Base-by-base conservation (phyloP, 53 echinoderm and acorn worm species). In the Echinarachnius parma region DNA sequence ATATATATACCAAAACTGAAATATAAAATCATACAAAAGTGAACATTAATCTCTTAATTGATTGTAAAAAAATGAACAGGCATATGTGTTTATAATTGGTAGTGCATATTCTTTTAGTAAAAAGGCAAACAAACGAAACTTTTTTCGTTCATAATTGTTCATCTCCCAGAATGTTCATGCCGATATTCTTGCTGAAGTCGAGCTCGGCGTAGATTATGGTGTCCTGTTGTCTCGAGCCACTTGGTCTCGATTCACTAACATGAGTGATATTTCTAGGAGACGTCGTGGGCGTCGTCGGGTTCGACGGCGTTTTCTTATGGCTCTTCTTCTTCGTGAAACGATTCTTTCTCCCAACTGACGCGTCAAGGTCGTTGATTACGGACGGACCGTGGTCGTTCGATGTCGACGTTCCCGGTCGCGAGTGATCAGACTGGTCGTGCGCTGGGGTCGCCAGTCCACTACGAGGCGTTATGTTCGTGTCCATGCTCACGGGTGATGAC, bases 131-230 rank as follows among this genome's bases (percentile, higher is more conserved):
- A n/a, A n/a, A n/a, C n/a, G n/a, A n/a, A n/a, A n/a, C n/a, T n/a
- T n/a, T n/a, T n/a, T n/a, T n/a, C n/a, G n/a, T n/a, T 72, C 25
- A 72, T 25, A 72, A 56, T 54, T 56, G 56, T 29, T 72, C 74
- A 28, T 72, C 74, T 20, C 74, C 74, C 22, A 72, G 37, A 56
- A 78, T 78, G 44, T 78, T 78, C 78, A 78, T 78, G 16, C 64
- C 64, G 9, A 78, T 34, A 28, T 64, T 49, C 19, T 64, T 52
- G 28, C 64, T 78, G 29, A 78, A 78, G 28, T 78, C 63, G 8
- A 78, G 62, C n/a, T 78, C 78, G 19, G 78, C 78, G 28, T 78
- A 78, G 53, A 78, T 63, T 5, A 78, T 64, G 20, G 48, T 31
- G 20, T 78, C 78, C 11, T 49, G 52, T 34, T 68, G 68, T 31